Evolutionary conservation across 2,888 invertebrate genomes (phyloP), one percentile per base, ranked within the genome.

Genomic region (Blastobasis lacticolella): DNA sequence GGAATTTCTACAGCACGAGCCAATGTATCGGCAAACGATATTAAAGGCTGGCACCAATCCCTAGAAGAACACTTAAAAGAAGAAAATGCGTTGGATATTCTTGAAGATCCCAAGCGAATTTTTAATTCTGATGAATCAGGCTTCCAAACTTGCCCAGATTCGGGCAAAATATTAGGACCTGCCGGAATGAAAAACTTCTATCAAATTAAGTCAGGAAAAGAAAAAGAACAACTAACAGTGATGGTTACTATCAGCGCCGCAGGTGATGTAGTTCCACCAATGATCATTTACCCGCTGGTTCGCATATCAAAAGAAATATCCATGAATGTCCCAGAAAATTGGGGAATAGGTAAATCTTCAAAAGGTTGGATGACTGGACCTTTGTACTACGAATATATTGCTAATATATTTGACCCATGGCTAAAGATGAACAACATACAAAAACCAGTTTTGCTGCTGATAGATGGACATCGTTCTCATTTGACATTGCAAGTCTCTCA

Each of bases 401-500:
- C 67, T 4, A 76, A 78, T 58, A 55, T 71, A 9, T 73, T 78
- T 57, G 53, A 65, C 46, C 67, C 67, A 41, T 77, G 72, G 73
- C 49, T 78, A 36, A 46, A 62, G 42, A 56, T 57, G 40, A 63
- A 71, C 49, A 54, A 66, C 38, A 63, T 78, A 38, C 38, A 53
- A 63, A 54, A 57, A 66, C 10, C 77, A n/a, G n/a, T 44, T 7
- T 44, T 44, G 6, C 44, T 44, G 5, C 75, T 71, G 51, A 51
- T 81, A 46, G 78, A 81, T 60, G 73, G 73, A 10, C 76, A 78
- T 55, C 49, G 60, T 5, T 78, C 75, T 8, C 74, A 81, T 54
- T 46, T 78, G 51, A 73, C 72, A 8, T 53, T 72, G 52, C 62
- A 69, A 48, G 53, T 75, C 9, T 67, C 67, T 46, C 50, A 73